phyloP scores from a whole-genome alignment of 92 coral and sea anemone genomes.

The Galaxea fascicularis region DNA sequence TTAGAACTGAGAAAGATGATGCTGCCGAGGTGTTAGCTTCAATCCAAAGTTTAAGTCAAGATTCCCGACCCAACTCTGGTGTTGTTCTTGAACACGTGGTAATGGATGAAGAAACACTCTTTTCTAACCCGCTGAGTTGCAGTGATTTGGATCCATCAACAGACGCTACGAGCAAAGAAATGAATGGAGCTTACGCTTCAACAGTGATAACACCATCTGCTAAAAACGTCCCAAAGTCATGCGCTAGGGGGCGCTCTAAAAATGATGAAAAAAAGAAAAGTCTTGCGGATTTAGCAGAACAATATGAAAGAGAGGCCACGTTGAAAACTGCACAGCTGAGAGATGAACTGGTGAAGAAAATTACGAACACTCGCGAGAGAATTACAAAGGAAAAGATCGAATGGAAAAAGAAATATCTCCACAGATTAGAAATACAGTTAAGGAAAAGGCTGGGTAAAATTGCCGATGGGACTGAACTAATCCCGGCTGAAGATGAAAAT shows the following conservation, averaged over 20 bases:
- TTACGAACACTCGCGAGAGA: slow-evolving; percentile 52
- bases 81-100: background rate
- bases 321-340: background rate
- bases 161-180: background rate
- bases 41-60: background rate
- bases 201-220: background rate
- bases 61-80: background rate
- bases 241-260: background rate
- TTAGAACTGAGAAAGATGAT: background rate
- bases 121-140: background rate
- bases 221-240: background rate
- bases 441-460: slow-evolving; percentile 49
- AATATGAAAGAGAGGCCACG: background rate
- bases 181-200: background rate
- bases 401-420: slow-evolving; percentile 66
- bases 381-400: slow-evolving; percentile 50
- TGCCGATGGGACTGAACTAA: background rate
- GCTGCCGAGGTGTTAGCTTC: background rate
- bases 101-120: background rate
- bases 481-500: background rate
- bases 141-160: background rate
- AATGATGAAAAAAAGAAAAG: background rate
- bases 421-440: slow-evolving; percentile 52
- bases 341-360: slow-evolving; percentile 60
- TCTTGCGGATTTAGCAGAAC: background rate